Conservation (phyloP, 2,113 vertebrate species). For the Balaeniceps rex region DNA sequence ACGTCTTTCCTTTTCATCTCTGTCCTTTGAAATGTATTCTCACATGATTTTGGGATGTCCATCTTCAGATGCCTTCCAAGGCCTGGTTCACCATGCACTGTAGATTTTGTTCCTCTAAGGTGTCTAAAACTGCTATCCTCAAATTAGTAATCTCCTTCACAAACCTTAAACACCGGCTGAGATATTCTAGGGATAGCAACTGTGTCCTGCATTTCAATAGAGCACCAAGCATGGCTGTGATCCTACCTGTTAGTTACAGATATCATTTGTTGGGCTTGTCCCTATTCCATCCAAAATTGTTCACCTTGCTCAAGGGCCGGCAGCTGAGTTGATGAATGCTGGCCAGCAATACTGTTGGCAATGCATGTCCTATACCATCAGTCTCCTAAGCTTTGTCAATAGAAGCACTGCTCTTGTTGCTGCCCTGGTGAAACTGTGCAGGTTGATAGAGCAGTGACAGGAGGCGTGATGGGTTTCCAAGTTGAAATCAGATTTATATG, state of each 20-base stretch:
- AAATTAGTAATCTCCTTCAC: background rate
- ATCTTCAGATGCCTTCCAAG: background rate
- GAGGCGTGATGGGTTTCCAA: background rate
- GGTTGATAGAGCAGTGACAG: background rate
- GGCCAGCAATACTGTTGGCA: background rate
- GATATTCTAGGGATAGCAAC: background rate
- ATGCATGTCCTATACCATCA: background rate
- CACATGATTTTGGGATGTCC: background rate
- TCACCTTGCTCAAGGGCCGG: background rate
- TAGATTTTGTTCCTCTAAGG: background rate
- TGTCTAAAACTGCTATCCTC: background rate
- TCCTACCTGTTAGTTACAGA: background rate
- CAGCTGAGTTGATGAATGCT: background rate
- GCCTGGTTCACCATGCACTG: background rate
- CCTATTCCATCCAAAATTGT: background rate
- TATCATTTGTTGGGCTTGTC: background rate
- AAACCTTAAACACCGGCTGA: background rate
- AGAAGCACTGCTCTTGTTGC: background rate
- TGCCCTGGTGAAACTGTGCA: background rate
- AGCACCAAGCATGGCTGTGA: background rate
- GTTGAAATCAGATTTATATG: background rate
- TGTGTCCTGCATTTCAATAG: background rate
- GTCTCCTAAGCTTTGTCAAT: background rate
- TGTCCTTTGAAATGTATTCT: background rate
- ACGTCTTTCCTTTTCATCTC: background rate